Conservation (phyloP, 2,888 invertebrate genomes). For the Lasius fuliginosus region DNA sequence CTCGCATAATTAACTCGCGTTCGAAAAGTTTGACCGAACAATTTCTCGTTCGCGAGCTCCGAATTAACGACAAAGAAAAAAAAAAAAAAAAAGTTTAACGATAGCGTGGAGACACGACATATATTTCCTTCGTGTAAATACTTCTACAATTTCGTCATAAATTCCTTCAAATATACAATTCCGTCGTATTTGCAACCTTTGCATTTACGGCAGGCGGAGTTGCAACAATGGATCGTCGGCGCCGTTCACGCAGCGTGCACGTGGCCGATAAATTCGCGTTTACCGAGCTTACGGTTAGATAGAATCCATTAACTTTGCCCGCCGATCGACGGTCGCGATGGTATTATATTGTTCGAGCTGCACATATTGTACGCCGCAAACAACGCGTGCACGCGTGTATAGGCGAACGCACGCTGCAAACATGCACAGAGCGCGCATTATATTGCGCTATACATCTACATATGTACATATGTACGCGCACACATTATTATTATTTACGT, state of each 20-base stretch:
- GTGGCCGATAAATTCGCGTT: constrained; percentile 47
- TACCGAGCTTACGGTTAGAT: constrained; percentile 13
- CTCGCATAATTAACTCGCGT: background rate
- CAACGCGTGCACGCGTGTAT: constrained; percentile 8
- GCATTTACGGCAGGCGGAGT: constrained; percentile 6
- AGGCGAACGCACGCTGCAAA: constrained; percentile 39
- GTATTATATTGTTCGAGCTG: constrained; percentile 47
- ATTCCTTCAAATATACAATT: background rate
- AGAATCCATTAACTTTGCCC: constrained; percentile 68
- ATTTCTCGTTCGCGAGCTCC: background rate
- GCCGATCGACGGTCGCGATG: constrained; percentile 53
- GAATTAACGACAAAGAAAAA: background rate
- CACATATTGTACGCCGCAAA: constrained; percentile 21
- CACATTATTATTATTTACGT: constrained; percentile 43
- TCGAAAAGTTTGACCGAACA: background rate
- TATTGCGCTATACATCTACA: background rate
- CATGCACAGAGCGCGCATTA: constrained; percentile 11
- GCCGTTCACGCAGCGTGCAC: constrained; percentile 13
- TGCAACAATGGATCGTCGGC: background rate
- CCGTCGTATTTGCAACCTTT: background rate
- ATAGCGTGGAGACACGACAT: background rate
- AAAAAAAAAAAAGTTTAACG: background rate
- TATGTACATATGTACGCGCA: background rate
- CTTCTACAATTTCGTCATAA: background rate
- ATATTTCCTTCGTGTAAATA: background rate